phyloP scores from a whole-genome alignment of 2,797 vertebrate species.

The Gymnoscopelus microlampas region DNA sequence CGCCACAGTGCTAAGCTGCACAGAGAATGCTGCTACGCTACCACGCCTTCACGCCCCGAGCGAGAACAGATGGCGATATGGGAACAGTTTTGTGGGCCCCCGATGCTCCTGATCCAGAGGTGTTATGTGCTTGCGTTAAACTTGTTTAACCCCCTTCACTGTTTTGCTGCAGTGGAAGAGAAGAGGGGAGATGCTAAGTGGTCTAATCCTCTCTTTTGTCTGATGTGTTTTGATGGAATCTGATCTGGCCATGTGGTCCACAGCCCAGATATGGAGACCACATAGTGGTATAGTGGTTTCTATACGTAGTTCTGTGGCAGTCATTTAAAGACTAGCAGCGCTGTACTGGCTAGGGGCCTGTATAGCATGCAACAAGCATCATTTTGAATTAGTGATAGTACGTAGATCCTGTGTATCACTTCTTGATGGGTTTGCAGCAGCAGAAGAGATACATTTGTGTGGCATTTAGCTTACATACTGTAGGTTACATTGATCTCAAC shows the following conservation, averaged over 20 bases:
- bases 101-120: slow-evolving; percentile 33
- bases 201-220: slow-evolving; percentile 47
- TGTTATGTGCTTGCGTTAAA: slow-evolving; percentile 51
- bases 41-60: slow-evolving; percentile 56
- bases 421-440: no score
- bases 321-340: slow-evolving; percentile 7
- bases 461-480: no score
- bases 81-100: slow-evolving; percentile 30
- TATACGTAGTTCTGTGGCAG: neutral
- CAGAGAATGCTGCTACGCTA: slow-evolving; percentile 24
- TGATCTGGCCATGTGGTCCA: slow-evolving; percentile 4
- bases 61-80: slow-evolving; percentile 69
- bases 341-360: neutral
- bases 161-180: slow-evolving; percentile 2
- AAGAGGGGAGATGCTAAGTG: slow-evolving; percentile 39
- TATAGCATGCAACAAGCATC: neutral
- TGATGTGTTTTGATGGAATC: slow-evolving; percentile 18
- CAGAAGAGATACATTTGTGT: no score
- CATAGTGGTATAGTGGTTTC: slow-evolving; percentile 16
- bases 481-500: no score
- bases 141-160: slow-evolving; percentile 41
- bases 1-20: neutral
- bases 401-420: no score
- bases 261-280: slow-evolving; percentile 7
- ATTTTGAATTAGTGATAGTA: no score